Conservation (phyloP, 2,113 vertebrate species). For the Silurus asotus region DNA sequence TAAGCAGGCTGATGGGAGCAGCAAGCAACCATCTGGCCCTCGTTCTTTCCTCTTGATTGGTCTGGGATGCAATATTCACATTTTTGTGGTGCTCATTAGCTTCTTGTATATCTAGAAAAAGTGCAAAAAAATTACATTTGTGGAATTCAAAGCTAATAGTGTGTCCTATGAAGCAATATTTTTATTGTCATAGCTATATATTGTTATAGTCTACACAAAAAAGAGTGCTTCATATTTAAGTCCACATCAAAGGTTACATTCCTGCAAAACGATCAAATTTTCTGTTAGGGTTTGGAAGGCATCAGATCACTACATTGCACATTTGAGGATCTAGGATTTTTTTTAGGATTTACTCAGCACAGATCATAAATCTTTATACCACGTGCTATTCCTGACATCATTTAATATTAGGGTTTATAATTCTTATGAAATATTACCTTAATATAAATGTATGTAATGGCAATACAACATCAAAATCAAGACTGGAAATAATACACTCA, state of each 20-base stretch:
- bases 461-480: neutral
- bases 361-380: neutral
- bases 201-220: neutral
- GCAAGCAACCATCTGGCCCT: conserved; percentile 70
- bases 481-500: neutral
- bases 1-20: conserved; percentile 65
- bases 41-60: conserved; percentile 56
- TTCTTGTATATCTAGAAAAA: neutral
- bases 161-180: neutral
- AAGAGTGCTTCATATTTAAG: neutral
- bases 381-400: conserved; percentile 10
- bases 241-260: neutral
- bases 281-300: neutral
- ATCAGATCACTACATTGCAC: neutral
- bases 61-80: neutral
- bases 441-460: neutral
- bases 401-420: neutral
- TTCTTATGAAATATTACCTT: neutral
- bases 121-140: neutral
- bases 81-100: neutral
- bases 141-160: neutral
- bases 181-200: neutral
- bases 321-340: neutral
- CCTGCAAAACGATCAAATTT: neutral
- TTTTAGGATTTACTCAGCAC: neutral